These are phyloP conservation scores for Pogonognathellus flavescens DNA, from an alignment of 1,140 invertebrate genomes.

Conservation along the genomic window DNA sequence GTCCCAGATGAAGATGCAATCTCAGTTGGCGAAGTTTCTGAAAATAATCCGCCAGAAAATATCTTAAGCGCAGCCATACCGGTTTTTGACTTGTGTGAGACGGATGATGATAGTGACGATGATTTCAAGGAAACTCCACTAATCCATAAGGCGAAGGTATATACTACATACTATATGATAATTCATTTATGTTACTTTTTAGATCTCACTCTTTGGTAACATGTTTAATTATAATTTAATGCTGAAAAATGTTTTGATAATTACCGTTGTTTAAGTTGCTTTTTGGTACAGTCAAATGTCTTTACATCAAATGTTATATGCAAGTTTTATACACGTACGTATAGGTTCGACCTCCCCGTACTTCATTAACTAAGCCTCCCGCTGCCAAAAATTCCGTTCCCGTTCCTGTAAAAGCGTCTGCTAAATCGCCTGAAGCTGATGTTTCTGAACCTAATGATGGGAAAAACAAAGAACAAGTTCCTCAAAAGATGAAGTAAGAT, in stretches of 20 bases:
- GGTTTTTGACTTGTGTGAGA: not conserved
- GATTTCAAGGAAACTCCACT: not conserved
- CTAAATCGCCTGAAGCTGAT: not conserved
- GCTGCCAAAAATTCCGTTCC: not conserved
- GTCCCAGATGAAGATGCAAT: too few species aligned
- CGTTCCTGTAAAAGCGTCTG: not conserved
- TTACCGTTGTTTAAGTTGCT: too few species aligned
- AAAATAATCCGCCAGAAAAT: too few species aligned
- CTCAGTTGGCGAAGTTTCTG: too few species aligned
- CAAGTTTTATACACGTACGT: too few species aligned
- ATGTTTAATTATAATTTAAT: too few species aligned
- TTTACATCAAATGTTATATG: too few species aligned
- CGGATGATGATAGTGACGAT: slow-evolving; percentile 15
- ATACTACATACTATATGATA: too few species aligned
- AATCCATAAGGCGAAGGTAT: not conserved
- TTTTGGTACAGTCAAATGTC: too few species aligned
- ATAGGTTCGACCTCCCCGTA: too few species aligned
- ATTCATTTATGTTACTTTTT: too few species aligned
- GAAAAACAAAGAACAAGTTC: not conserved
- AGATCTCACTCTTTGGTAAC: too few species aligned
- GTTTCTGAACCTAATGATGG: not conserved
- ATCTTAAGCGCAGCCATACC: not conserved
- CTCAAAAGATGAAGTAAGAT: slow-evolving; percentile 3
- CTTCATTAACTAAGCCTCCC: not conserved
- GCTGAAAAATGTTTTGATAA: not conserved